These are phyloP conservation scores for Melanotaenia duboulayi DNA, from an alignment of 2,113 vertebrate species.

Conservation along the genomic window DNA sequence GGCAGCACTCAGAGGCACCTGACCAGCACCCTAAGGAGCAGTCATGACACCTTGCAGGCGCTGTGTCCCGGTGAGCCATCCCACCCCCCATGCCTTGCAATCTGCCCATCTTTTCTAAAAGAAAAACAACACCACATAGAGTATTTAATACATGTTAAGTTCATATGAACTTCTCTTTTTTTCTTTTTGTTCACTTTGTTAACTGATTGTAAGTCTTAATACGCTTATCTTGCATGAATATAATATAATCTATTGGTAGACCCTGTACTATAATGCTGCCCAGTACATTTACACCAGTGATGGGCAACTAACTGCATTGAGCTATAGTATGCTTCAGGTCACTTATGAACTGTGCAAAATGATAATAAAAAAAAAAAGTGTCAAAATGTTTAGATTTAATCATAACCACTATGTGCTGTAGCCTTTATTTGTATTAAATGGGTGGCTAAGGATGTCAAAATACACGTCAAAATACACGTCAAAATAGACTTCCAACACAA, in stretches of 20 bases:
- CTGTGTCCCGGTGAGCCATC: conserved; percentile 89
- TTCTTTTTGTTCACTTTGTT: too few species aligned
- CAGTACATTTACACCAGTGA: too few species aligned
- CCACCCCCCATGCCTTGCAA: conserved; percentile 18
- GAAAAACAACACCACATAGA: conserved; percentile 35
- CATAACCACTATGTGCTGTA: not conserved
- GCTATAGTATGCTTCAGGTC: too few species aligned
- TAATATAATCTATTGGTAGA: not conserved
- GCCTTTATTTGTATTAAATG: conserved; percentile 11
- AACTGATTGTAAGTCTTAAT: too few species aligned
- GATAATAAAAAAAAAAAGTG: too few species aligned
- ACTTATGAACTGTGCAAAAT: too few species aligned
- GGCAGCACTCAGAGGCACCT: conserved; percentile 92
- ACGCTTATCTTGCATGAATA: too few species aligned
- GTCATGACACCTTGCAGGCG: conserved; percentile 88
- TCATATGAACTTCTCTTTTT: too few species aligned
- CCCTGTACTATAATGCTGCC: too few species aligned
- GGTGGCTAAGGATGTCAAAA: conserved; percentile 1
- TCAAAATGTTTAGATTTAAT: not conserved
- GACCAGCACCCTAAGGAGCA: conserved; percentile 88
- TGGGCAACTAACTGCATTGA: too few species aligned
- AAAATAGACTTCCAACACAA: not conserved
- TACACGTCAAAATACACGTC: too few species aligned
- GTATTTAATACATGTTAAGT: not conserved
- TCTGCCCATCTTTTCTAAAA: not conserved